Evolutionary conservation across 53 echinoderm and acorn worm species (phyloP).

Genomic region (Antedon mediterranea): DNA sequence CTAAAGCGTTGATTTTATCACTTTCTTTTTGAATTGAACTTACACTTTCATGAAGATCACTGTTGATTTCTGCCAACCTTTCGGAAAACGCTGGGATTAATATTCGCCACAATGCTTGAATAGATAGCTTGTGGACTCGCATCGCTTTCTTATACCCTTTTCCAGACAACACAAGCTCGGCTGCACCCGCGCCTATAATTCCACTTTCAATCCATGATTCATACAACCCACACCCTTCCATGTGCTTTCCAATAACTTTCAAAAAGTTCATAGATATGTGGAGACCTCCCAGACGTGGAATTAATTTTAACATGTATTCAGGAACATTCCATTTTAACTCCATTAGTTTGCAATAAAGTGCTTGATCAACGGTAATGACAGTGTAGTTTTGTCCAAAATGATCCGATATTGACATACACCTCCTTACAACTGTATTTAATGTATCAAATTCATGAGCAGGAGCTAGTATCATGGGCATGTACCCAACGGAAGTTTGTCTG

Average conservation of each 20-base stretch:
- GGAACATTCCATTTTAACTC: conserved; percentile 34
- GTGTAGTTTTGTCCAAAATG: neutral
- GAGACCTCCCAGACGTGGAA: conserved; percentile 4
- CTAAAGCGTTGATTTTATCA: neutral
- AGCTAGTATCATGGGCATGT: conserved; percentile 3
- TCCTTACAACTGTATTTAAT: conserved; percentile 4
- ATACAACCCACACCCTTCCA: conserved; percentile 14
- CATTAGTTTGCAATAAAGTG: conserved; percentile 9
- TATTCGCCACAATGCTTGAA: conserved; percentile 32
- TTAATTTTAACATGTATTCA: no score
- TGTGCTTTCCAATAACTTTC: conserved; percentile 23
- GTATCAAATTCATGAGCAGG: conserved; percentile 15
- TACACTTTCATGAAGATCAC: neutral
- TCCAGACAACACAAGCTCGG: conserved; percentile 4
- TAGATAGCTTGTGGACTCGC: conserved; percentile 35
- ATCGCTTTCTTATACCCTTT: conserved; percentile 23
- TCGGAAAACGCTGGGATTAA: neutral
- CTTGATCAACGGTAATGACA: conserved; percentile 18
- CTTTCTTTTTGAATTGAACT: neutral
- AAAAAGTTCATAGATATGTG: conserved; percentile 30
- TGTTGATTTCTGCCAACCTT: neutral
- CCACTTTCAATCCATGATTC: conserved; percentile 30
- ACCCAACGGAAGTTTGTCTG: neutral
- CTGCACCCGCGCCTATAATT: conserved; percentile 5
- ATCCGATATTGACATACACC: conserved; percentile 1